phyloP scores from a whole-genome alignment of 2,888 invertebrate species.

The Limnephilus lunatus region DNA sequence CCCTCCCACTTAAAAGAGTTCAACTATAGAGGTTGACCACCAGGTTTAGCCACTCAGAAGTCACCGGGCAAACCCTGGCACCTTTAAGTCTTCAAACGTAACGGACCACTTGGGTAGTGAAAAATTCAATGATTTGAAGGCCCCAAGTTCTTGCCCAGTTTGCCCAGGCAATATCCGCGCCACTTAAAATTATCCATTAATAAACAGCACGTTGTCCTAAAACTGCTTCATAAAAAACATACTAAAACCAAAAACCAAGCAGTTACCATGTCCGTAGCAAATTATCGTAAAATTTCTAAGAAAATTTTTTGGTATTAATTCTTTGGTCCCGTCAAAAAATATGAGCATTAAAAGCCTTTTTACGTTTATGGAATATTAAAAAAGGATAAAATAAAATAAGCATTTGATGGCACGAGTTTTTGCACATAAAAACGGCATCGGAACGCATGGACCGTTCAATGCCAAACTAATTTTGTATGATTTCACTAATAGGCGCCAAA shows the following conservation, averaged over 20 bases:
- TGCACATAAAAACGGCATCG: conserved; percentile 6
- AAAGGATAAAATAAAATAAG: neutral
- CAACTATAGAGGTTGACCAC: too few relatives aligned
- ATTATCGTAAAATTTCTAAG: neutral
- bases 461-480: conserved; percentile 46
- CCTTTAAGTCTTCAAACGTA: too few relatives aligned
- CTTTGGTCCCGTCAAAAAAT: neutral
- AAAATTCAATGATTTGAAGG: too few relatives aligned
- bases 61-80: too few relatives aligned
- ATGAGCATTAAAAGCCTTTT: neutral
- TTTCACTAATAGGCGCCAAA: conserved; percentile 36
- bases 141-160: too few relatives aligned
- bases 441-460: conserved; percentile 47
- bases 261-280: neutral
- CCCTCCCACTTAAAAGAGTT: too few relatives aligned
- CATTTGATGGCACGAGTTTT: neutral
- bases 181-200: neutral
- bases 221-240: neutral
- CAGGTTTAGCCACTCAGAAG: too few relatives aligned
- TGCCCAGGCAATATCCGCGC: too few relatives aligned
- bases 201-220: neutral
- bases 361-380: neutral
- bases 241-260: neutral
- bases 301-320: neutral
- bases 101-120: too few relatives aligned